phyloP scores from a whole-genome alignment of 2,113 vertebrate species.

The Paradoxurus hermaphroditus region DNA sequence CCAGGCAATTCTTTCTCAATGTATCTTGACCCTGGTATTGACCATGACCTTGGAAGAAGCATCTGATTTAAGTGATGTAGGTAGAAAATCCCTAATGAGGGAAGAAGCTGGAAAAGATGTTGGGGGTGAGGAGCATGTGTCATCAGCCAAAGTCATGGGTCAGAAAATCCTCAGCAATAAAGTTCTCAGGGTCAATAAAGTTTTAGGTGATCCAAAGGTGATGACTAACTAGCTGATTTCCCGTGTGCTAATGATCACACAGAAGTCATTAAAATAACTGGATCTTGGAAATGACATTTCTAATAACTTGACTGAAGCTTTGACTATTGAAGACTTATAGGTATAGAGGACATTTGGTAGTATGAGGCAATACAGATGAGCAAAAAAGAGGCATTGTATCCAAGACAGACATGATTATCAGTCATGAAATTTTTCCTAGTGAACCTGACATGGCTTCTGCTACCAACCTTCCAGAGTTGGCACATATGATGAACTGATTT shows the following conservation, averaged over 20 bases:
- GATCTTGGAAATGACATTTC: background rate
- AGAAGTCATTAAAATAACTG: background rate
- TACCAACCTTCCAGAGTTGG: background rate
- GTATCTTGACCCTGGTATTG: background rate
- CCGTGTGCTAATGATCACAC: background rate
- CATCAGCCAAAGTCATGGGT: background rate
- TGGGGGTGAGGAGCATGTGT: background rate
- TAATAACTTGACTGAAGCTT: background rate
- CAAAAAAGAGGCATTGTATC: background rate
- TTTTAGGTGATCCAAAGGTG: background rate
- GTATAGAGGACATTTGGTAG: background rate
- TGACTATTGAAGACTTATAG: background rate
- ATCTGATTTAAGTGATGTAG: background rate
- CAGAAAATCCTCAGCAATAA: background rate
- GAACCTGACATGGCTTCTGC: background rate
- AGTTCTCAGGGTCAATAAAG: background rate
- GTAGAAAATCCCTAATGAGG: background rate
- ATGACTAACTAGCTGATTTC: background rate
- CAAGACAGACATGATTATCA: background rate
- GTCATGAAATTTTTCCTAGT: background rate
- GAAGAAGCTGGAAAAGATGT: background rate
- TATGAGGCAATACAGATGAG: background rate
- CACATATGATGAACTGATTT: background rate
- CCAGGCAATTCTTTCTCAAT: background rate
- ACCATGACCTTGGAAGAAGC: background rate